phyloP scores from a whole-genome alignment of 92 coral and sea anemone species.

The Porites evermanni region DNA sequence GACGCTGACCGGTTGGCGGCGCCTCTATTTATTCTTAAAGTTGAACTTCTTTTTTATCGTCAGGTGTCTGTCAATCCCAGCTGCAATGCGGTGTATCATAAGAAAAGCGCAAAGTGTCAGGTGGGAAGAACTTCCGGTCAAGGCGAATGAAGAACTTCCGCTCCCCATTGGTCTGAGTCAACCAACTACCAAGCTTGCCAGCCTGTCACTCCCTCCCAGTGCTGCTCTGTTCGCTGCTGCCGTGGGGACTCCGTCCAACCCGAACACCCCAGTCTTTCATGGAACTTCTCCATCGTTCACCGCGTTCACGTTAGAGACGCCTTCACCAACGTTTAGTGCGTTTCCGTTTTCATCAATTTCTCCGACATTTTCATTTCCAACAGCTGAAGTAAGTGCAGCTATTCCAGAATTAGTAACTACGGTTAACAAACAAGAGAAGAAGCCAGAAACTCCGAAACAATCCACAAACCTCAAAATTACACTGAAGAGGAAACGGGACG shows the following conservation, averaged over 20 bases:
- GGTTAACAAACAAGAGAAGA: constrained; percentile 67
- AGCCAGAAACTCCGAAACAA: constrained; percentile 82
- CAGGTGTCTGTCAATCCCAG: constrained; percentile 97
- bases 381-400: constrained; percentile 64
- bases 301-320: constrained; percentile 81
- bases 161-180: constrained; percentile 46
- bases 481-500: constrained; percentile 85
- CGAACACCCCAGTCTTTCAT: constrained; percentile 74
- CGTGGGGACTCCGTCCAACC: constrained; percentile 87
- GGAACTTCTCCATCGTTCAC: constrained; percentile 77
- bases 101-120: constrained; percentile 88
- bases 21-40: too few species aligned
- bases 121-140: constrained; percentile 84
- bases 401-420: constrained; percentile 33
- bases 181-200: constrained; percentile 68
- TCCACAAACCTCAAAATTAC: constrained; percentile 85
- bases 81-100: constrained; percentile 93
- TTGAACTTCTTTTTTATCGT: background rate
- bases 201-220: constrained; percentile 81
- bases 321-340: constrained; percentile 89
- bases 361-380: constrained; percentile 68
- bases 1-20: too few species aligned
- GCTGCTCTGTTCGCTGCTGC: constrained; percentile 72
- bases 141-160: constrained; percentile 54
- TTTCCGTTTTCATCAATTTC: constrained; percentile 89